These are phyloP conservation scores for Erythrocercus mccallii DNA, from an alignment of 2,113 vertebrate genomes.

Conservation along the genomic window DNA sequence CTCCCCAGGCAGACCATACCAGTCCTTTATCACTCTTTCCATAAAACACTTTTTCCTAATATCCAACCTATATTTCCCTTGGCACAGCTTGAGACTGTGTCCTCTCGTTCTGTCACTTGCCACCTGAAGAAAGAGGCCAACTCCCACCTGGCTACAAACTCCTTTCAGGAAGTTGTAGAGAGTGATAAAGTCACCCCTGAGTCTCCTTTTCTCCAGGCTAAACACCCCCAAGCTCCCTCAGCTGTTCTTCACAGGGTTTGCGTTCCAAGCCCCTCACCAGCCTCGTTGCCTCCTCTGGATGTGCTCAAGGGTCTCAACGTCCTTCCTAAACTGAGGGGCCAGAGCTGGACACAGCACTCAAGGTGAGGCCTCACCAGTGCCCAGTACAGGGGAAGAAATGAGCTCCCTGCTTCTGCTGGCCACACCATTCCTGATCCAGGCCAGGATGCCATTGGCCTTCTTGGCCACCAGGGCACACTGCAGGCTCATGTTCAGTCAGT, in stretches of 20 bases:
- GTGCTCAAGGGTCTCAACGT: accelerated
- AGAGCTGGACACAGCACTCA: neutral
- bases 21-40: neutral
- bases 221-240: neutral
- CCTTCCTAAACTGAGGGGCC: neutral
- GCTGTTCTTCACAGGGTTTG: accelerated
- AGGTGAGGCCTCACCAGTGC: neutral
- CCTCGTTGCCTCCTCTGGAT: neutral
- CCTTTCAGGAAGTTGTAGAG: neutral
- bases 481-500: neutral
- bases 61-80: neutral
- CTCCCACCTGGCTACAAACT: accelerated
- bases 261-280: neutral
- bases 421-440: neutral
- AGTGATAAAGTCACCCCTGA: neutral
- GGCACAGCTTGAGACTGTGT: accelerated
- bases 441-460: neutral
- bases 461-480: neutral
- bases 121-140: neutral
- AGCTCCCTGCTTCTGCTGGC: neutral
- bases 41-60: neutral
- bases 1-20: neutral
- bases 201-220: neutral
- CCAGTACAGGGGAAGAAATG: accelerated
- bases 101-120: accelerated